Base-by-base conservation (phyloP, 2,888 invertebrate genomes). In the Drosophila seclusa region DNA sequence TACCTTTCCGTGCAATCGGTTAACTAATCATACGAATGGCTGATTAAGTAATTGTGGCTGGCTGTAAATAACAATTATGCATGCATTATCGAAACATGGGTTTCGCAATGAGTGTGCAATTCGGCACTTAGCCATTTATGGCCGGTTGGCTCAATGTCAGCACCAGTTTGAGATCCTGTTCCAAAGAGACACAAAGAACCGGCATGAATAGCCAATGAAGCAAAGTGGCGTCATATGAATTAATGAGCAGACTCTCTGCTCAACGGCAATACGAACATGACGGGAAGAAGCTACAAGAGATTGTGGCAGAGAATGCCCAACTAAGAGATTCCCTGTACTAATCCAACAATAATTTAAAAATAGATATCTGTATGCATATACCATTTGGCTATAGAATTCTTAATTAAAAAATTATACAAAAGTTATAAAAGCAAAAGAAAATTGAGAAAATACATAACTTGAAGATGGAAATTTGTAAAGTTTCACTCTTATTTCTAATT, bases 191-290 rank as follows among this genome's bases (percentile, higher is more conserved):
- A 36, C 24, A 18, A 38, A 13, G 29, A 42, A 49, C 42, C 67
- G 34, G 58, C 82, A 83, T 81, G 87, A 81, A 87, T 83, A 69
- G 84, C 57, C 79, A 79, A 82, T 79, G 80, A 80, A 68, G 80
- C 82, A 89, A 74, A 87, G 87, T 82, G 82, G 72, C 82, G 80
- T 87, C 71, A 76, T 82, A 89, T 85, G 87, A 85, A 85, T 89
- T 85, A 85, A 85, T 85, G 82, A 85, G 77, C 73, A 89, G 68
- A 66, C 68, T 60, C 63, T 63, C 72, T 67, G 69, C 65, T 59
- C 66, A 62, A 53, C 64, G 50, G 52, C 67, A 73, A 53, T 52
- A 67, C 31, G 45, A 67, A 59, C 52, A 61, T 64, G 42, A 16
- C n/a, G 60, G 29, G 42, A 29, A 3, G 31, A 16, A n/a, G 24